phyloP scores from a whole-genome alignment of 1,140 invertebrate species.

The Hyles euphorbiae region DNA sequence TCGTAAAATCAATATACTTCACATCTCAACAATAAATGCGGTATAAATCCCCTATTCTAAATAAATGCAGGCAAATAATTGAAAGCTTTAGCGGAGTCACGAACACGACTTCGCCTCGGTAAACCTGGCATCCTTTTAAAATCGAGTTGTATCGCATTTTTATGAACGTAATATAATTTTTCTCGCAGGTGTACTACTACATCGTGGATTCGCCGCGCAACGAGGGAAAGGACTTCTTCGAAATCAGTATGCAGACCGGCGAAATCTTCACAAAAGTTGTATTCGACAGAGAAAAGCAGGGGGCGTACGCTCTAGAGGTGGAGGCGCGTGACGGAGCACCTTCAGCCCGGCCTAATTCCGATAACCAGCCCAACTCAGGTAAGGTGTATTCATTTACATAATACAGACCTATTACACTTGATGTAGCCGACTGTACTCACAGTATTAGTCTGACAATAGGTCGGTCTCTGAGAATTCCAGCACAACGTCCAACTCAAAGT shows the following conservation, averaged over 20 bases:
- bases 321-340: constrained; percentile 94
- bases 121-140: too few relatives aligned
- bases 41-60: too few relatives aligned
- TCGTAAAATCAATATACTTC: too few relatives aligned
- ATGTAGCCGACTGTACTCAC: too few relatives aligned
- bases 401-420: not conserved
- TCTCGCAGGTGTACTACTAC: constrained; percentile 75
- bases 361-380: constrained; percentile 95
- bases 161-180: not conserved
- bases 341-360: constrained; percentile 92
- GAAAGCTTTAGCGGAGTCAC: too few relatives aligned
- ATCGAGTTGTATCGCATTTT: too few relatives aligned
- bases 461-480: too few relatives aligned
- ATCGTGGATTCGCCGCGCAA: constrained; percentile 92
- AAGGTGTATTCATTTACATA: constrained; percentile 47
- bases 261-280: constrained; percentile 95
- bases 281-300: constrained; percentile 96
- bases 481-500: too few relatives aligned
- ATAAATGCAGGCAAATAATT: too few relatives aligned
- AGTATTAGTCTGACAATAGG: too few relatives aligned
- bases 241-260: constrained; percentile 94
- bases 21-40: too few relatives aligned
- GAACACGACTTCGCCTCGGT: too few relatives aligned
- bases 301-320: constrained; percentile 94
- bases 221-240: constrained; percentile 95